Evolutionary conservation across 2,888 invertebrate species (phyloP).

Genomic region (Paralinhomoeus sp.): DNA sequence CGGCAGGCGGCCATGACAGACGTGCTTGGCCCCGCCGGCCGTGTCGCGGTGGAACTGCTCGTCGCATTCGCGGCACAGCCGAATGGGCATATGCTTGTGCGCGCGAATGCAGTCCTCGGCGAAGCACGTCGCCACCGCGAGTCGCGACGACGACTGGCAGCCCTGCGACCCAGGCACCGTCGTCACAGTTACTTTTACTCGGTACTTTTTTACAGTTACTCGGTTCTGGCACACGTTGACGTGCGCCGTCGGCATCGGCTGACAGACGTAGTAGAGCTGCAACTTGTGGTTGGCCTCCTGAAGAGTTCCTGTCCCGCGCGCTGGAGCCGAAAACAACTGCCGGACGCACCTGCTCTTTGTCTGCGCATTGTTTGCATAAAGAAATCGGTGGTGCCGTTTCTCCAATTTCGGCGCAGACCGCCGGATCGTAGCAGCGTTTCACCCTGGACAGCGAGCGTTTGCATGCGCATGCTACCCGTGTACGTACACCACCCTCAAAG

Average conservation of each 20-base stretch:
- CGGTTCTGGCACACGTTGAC: conserved; percentile 19
- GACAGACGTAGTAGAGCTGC: conserved; percentile 12
- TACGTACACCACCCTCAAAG: no score
- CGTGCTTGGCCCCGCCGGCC: conserved; percentile 35
- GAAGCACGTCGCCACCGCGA: conserved; percentile 83
- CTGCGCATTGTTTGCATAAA: conserved; percentile 64
- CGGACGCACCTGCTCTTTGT: no score
- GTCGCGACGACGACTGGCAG: conserved; percentile 67
- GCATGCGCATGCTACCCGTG: neutral
- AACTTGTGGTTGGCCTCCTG: conserved; percentile 25
- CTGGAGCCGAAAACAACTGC: no score
- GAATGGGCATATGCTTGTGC: conserved; percentile 82
- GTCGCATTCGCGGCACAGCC: conserved; percentile 31
- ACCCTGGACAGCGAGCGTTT: conserved; percentile 10
- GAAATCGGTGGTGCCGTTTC: conserved; percentile 69
- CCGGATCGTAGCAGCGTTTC: conserved; percentile 75
- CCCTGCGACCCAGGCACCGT: conserved; percentile 39
- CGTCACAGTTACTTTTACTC: no score
- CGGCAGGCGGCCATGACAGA: conserved; percentile 61
- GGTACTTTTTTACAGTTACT: conserved; percentile 6
- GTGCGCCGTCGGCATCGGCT: conserved; percentile 19
- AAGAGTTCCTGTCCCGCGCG: no score
- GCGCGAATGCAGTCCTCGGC: conserved; percentile 85
- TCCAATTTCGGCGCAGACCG: conserved; percentile 42
- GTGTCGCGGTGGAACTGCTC: neutral